Evolutionary conservation across 2,888 invertebrate genomes (phyloP), one percentile per base, ranked within the genome.

Genomic region (Thecocarcelia acutangulata): DNA sequence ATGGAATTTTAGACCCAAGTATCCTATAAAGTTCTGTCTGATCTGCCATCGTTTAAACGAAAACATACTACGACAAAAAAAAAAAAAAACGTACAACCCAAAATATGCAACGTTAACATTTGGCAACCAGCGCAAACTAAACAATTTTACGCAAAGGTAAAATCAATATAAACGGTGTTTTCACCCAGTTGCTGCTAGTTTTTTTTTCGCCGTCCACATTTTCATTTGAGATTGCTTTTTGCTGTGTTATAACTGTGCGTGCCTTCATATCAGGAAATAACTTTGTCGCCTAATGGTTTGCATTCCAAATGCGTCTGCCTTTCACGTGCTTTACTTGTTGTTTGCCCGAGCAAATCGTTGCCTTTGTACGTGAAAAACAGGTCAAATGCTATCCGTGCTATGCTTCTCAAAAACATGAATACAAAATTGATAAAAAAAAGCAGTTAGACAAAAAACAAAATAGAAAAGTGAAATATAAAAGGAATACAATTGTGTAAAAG

Each of bases 271-370:
- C 69, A 66, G 82, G 69, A 78, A 70, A 82, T 74, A 74, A 64
- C 64, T 74, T 54, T 74, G 82, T 70, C 82, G 78, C 82, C 82
- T 70, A 74, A 74, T 74, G 78, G 33, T 50, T 72, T 77, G 69
- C 58, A 74, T 66, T 73, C 40, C 61, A 50, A 37, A 33, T 58
- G 37, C 12, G 21, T 37, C 52, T 52, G 24, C 28, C 48, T 58
- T 69, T n/a, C 37, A 13, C 48, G 50, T 42, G 12, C 52, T 69
- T 19, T 24, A 44, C 9, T 54, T 59, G 37, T 52, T 75, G 28
- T 61, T 52, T 52, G 33, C 2, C 5, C 12, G 24, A 15, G 17
- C 15, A 59, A 37, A 42, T 44, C 52, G 15, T 21, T 78, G 21
- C 50, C n/a, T 59, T 50, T 70, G 56, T 33, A 19, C 12, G 6